phyloP scores from a whole-genome alignment of 23 tunicate species.

The Halocynthia roretzi region DNA sequence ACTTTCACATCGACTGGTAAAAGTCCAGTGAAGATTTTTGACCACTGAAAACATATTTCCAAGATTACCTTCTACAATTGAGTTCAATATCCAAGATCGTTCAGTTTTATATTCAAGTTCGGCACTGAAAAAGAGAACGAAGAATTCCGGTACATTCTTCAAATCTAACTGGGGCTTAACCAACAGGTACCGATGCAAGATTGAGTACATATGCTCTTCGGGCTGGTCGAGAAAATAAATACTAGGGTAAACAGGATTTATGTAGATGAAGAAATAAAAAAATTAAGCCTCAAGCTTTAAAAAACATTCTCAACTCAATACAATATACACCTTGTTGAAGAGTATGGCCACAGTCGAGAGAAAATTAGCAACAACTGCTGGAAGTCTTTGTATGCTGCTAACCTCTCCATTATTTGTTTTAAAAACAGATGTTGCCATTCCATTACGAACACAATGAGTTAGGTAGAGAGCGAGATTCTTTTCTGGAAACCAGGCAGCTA shows the following conservation, averaged over 20 bases:
- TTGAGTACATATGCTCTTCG: conserved; percentile 44
- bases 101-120: conserved; percentile 57
- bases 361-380: conserved; percentile 35
- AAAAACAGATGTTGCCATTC: neutral
- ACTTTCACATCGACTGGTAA: too few relatives aligned
- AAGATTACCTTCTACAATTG: conserved; percentile 11
- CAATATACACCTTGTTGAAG: conserved; percentile 14
- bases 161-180: conserved; percentile 50
- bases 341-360: conserved; percentile 22
- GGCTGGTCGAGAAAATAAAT: conserved; percentile 13
- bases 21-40: too few relatives aligned
- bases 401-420: conserved; percentile 1
- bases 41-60: too few relatives aligned
- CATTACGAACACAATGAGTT: conserved; percentile 39
- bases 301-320: too few relatives aligned
- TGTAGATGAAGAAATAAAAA: neutral
- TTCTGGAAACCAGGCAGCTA: conserved; percentile 46
- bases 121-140: conserved; percentile 49
- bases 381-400: conserved; percentile 10
- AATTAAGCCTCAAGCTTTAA: neutral
- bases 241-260: neutral
- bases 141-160: conserved; percentile 52
- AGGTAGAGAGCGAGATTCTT: conserved; percentile 42
- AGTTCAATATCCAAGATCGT: conserved; percentile 46
- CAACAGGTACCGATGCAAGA: conserved; percentile 47